Percentiles rank a stretch among this genome's conserved stretches.
Conservation (phyloP, 2,888 invertebrate species). For the Drosophila borborema region DNA sequence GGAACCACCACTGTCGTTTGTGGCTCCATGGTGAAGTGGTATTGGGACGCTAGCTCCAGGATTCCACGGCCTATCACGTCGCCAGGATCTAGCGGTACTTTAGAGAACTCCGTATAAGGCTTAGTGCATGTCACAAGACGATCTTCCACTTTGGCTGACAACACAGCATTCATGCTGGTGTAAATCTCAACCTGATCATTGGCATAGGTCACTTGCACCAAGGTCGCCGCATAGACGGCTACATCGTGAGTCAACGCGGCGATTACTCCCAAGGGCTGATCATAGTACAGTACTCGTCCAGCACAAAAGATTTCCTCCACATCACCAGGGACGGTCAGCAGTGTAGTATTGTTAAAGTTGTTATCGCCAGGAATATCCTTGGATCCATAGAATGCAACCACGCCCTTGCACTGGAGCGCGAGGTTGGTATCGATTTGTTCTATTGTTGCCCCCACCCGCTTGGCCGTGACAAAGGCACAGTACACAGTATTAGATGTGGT, state of each 20-base stretch:
- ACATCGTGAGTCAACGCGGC: slow-evolving; percentile 88
- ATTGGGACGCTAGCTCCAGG: slow-evolving; percentile 88
- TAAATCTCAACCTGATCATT: slow-evolving; percentile 71
- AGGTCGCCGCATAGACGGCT: slow-evolving; percentile 85
- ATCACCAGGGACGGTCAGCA: slow-evolving; percentile 16
- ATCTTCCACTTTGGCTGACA: slow-evolving; percentile 75
- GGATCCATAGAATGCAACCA: slow-evolving; percentile 87
- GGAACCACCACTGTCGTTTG: slow-evolving; percentile 89
- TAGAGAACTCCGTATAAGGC: slow-evolving; percentile 7
- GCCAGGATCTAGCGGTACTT: slow-evolving; percentile 34
- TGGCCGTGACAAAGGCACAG: slow-evolving; percentile 87
- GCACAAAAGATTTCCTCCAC: slow-evolving; percentile 84
- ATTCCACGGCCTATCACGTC: slow-evolving; percentile 85
- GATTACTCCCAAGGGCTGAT: slow-evolving; percentile 91
- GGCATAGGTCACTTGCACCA: slow-evolving; percentile 86
- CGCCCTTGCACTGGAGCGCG: slow-evolving; percentile 86
- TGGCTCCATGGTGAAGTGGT: slow-evolving; percentile 91
- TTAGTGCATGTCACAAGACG: slow-evolving; percentile 56
- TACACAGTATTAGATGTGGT: slow-evolving; percentile 87
- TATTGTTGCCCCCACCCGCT: slow-evolving; percentile 86
- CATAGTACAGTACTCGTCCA: slow-evolving; percentile 86
- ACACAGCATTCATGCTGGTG: slow-evolving; percentile 85
- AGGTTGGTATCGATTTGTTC: slow-evolving; percentile 85
- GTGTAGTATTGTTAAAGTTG: slow-evolving; percentile 86
- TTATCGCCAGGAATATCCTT: slow-evolving; percentile 87